These are phyloP conservation scores for Hipposideros armiger DNA, from an alignment of 2,113 vertebrate species.

Conservation along the genomic window DNA sequence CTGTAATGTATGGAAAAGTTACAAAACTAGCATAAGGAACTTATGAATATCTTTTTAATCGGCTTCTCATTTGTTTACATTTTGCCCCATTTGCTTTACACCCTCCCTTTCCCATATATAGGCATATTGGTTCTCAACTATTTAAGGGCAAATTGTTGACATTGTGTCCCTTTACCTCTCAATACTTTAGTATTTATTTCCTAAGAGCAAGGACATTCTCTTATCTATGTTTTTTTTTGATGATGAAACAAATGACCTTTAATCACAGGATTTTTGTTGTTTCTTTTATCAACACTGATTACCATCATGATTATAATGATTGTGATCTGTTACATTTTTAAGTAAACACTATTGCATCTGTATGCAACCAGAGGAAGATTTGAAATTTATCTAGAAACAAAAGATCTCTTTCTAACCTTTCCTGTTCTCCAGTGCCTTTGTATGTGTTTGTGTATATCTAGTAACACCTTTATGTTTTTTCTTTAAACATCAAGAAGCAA, in stretches of 20 bases:
- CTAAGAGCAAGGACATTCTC: conserved; percentile 20
- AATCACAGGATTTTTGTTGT: conserved; percentile 48
- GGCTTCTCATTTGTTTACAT: conserved; percentile 12
- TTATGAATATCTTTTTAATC: neutral
- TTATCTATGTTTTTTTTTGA: neutral
- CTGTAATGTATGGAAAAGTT: neutral
- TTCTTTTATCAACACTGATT: conserved; percentile 51
- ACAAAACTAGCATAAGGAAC: neutral
- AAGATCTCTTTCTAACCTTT: neutral
- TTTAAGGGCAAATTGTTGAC: neutral
- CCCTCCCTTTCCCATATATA: neutral
- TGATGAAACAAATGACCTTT: conserved; percentile 18
- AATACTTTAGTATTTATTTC: conserved; percentile 2
- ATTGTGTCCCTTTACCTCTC: neutral
- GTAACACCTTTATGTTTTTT: neutral
- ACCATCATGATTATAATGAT: neutral
- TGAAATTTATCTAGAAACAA: conserved; percentile 39
- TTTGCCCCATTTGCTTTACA: conserved; percentile 31
- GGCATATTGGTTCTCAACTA: neutral
- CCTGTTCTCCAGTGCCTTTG: neutral
- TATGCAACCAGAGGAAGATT: neutral
- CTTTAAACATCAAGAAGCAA: conserved; percentile 10
- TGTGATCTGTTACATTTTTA: conserved; percentile 21
- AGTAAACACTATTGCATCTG: neutral
- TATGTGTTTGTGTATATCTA: neutral